Conservation (phyloP, 2,797 vertebrate species). For the Aphelocoma californica region DNA sequence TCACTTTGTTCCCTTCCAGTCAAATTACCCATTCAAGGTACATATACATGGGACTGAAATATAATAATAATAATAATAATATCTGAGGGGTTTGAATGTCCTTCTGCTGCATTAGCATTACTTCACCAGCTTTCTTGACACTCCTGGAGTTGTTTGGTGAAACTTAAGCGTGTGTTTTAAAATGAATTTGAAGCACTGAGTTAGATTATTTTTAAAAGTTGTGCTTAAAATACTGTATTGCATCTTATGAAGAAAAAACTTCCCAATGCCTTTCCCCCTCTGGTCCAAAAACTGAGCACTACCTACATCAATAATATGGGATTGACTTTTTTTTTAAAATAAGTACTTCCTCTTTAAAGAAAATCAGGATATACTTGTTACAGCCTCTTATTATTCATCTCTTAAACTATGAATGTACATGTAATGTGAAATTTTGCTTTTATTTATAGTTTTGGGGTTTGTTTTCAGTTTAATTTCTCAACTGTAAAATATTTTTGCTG, state of each 20-base stretch:
- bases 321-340: background rate
- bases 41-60: background rate
- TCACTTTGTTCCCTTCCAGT: background rate
- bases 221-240: slow-evolving; percentile 57
- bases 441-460: slow-evolving; percentile 63
- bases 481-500: slow-evolving; percentile 69
- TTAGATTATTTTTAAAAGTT: slow-evolving; percentile 13
- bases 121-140: slow-evolving; percentile 38
- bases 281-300: slow-evolving; percentile 54
- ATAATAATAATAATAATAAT: background rate
- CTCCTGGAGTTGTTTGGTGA: slow-evolving; percentile 42
- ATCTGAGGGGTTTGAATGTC: slow-evolving; percentile 8
- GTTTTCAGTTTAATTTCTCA: slow-evolving; percentile 54
- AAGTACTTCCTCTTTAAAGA: slow-evolving; percentile 35
- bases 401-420: slow-evolving; percentile 69
- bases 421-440: slow-evolving; percentile 73
- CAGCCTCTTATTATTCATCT: slow-evolving; percentile 59
- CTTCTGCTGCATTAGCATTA: slow-evolving; percentile 5
- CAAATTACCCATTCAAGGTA: slow-evolving; percentile 27
- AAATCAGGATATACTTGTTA: slow-evolving; percentile 50
- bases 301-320: slow-evolving; percentile 51
- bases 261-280: slow-evolving; percentile 1
- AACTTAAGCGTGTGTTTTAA: background rate
- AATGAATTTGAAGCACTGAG: slow-evolving; percentile 48
- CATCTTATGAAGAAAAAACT: slow-evolving; percentile 34